Conservation (phyloP, 2,797 vertebrate species). For the Notolabrus celidotus region DNA sequence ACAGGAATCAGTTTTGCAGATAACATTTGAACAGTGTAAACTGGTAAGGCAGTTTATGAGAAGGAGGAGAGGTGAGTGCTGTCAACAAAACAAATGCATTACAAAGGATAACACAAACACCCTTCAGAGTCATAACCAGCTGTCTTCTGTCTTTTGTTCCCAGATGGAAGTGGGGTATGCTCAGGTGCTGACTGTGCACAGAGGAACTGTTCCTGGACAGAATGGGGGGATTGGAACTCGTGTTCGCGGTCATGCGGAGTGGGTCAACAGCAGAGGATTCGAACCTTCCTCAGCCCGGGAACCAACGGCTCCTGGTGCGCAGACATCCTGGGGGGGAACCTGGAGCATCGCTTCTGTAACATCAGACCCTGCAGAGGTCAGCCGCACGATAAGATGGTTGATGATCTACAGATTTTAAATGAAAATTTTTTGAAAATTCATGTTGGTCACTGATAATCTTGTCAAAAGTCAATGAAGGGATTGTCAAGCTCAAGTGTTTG, state of each 20-base stretch:
- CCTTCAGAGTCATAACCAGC: too few relatives aligned
- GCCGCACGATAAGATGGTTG: background rate
- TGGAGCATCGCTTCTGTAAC: conserved; percentile 89
- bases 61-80: background rate
- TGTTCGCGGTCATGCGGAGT: conserved; percentile 92
- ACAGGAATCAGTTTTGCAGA: too few relatives aligned
- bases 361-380: conserved; percentile 90
- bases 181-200: conserved; percentile 69
- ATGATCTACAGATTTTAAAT: background rate
- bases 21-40: too few relatives aligned
- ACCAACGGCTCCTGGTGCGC: conserved; percentile 86
- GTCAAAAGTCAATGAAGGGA: background rate
- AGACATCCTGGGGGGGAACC: conserved; percentile 86
- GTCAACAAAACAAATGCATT: background rate
- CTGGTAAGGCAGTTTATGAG: background rate
- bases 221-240: conserved; percentile 86
- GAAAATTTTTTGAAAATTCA: background rate
- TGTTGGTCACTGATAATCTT: background rate
- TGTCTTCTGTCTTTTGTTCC: background rate
- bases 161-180: conserved; percentile 79
- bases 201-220: conserved; percentile 90
- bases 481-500: background rate
- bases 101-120: background rate
- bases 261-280: conserved; percentile 89
- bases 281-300: conserved; percentile 85